Base-by-base conservation (phyloP, 2,797 vertebrate species). In the Urocyon cinereoargenteus region DNA sequence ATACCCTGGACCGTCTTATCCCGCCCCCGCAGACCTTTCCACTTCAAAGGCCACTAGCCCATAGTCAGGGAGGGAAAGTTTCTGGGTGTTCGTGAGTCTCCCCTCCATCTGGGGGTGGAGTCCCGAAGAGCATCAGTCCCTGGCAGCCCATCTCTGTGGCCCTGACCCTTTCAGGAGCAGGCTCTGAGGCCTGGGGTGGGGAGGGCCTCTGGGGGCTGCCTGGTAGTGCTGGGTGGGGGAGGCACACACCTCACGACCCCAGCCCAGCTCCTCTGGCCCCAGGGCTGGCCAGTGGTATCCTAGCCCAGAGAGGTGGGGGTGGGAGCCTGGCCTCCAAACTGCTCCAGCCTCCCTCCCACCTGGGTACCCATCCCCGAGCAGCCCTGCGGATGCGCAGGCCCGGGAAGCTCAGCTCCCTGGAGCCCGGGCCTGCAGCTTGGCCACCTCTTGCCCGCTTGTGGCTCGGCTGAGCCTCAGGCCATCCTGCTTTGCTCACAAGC, bases 21-120 rank as follows among this genome's bases (percentile, higher is more conserved):
- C 59, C 10, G 28, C n/a, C 87, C 79, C 92, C 31, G 5, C 68
- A 28, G 34, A 31, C 45, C 21, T 57, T 9, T 75, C 90, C 86
- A 88, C 97, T 97, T 97, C 97, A 97, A 98, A 97, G 96, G 93
- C 62, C 21, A 0, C 59, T 92, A 62, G 94, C 96, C 94, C 87
- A 66, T 24, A 28, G 90, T 97, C 94, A 55, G 24, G 51, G 40
- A 95, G 97, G 91, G 97, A 85, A 90, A 93, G 93, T 95, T 97
- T 97, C 97, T 93, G 94, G 94, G 94, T 75, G 70, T 79, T 94
- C 16, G 2, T 0, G 55, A 70, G 59, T 45, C 51, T 90, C 75
- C 70, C n/a, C 19, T 51, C 45, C 26, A 16, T 34, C 73, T 1
- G 18, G 57, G n/a, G 34, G 22, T 8, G 31, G 45, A 19, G 31